Percentiles rank a stretch among this genome's conserved stretches.
Conservation (phyloP, 2,113 vertebrate genomes). For the Pristiophorus japonicus region DNA sequence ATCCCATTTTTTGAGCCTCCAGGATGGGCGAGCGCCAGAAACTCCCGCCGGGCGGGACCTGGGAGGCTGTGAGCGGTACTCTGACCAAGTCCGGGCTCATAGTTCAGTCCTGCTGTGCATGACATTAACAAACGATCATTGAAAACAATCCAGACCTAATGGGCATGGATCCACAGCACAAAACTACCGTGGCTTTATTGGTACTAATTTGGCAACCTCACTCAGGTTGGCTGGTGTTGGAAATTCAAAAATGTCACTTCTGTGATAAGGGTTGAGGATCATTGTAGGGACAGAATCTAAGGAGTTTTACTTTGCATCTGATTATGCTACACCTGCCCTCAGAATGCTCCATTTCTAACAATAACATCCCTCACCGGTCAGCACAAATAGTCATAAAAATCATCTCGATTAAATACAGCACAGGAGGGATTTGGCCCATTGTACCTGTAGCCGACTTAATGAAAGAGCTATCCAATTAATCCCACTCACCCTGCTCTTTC, state of each 20-base stretch:
- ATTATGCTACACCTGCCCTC: background rate
- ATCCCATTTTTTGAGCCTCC: too few species aligned
- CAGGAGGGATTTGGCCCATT: too few species aligned
- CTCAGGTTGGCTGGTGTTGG: background rate
- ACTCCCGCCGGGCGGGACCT: too few species aligned
- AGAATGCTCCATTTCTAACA: background rate
- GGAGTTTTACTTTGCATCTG: background rate
- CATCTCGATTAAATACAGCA: background rate
- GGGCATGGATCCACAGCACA: background rate
- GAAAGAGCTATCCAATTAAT: too few species aligned
- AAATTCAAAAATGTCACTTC: background rate
- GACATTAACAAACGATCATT: background rate
- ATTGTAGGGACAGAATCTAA: background rate
- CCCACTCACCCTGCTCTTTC: too few species aligned
- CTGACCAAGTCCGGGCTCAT: too few species aligned
- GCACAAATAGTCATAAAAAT: background rate
- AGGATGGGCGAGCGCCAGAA: too few species aligned
- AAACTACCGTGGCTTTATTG: background rate
- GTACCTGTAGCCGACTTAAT: too few species aligned
- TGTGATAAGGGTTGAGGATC: background rate
- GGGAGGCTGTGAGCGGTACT: too few species aligned
- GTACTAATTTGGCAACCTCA: background rate
- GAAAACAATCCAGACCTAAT: background rate
- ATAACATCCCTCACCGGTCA: background rate
- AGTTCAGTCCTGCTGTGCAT: background rate